Base-by-base conservation (phyloP, 2,797 vertebrate species). In the Myotis myotis region DNA sequence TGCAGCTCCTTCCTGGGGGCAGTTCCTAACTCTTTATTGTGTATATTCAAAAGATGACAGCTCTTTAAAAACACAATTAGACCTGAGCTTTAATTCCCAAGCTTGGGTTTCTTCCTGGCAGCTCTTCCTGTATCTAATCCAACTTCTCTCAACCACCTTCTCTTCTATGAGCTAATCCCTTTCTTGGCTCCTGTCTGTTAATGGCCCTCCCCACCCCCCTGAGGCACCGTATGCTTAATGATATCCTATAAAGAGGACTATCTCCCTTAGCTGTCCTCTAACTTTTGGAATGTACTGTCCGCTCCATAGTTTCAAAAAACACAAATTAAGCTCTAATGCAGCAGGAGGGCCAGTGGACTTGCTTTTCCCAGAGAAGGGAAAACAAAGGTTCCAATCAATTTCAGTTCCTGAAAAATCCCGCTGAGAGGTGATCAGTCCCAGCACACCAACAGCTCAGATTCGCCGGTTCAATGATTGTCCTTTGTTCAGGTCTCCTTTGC, bases 151-250 rank as follows among this genome's bases (percentile, higher is more conserved):
- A 72, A 11, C 10, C 12, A 16, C 87, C 85, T 60, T 75, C 62
- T 91, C 55, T 64, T 68, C 81, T 16, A 4, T 53, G 44, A 93
- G 85, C 92, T 80, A 60, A 96, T 84, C 60, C 70, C 20, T 64
- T 41, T 66, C 93, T 57, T 44, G 87, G 82, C 64, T 90, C 36
- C 38, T 22, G 41, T 66, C 60, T 72, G 36, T 74, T 66, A 90
- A 93, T 47, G 81, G 41, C 57, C 55, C 88, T 75, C 76, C 60
- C 85, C 38, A 53, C 12, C 62, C 81, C 60, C 22, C n/a, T 22
- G 16, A 75, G 78, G 53, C 92, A 88, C 93, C 95, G 83, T 88
- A 97, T 84, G 92, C 23, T 96, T 86, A 79, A 92, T 62, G 74
- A 95, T 44, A 8, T 16, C 87, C 81, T 70, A 72, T 74, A 91